phyloP scores from a whole-genome alignment of 2,888 invertebrate species.

The Anthrax anthrax region DNA sequence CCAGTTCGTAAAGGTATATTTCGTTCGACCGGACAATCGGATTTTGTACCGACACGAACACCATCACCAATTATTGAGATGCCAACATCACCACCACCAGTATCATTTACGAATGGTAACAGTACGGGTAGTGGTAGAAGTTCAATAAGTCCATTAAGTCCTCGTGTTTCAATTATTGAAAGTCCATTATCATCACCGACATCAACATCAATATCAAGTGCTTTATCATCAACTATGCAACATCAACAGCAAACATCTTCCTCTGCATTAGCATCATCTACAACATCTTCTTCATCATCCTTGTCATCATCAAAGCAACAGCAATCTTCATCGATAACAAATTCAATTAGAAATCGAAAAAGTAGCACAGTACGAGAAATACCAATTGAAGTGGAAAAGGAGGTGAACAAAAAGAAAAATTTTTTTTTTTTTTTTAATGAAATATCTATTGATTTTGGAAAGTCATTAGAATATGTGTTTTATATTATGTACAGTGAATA shows the following conservation, averaged over 20 bases:
- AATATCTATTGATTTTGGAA: too few relatives aligned
- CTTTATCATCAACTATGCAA: slow-evolving; percentile 18
- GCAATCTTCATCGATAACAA: slow-evolving; percentile 8
- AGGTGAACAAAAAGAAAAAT: slow-evolving; percentile 18
- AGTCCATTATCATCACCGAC: slow-evolving; percentile 21
- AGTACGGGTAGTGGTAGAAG: slow-evolving; percentile 7
- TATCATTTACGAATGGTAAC: slow-evolving; percentile 8
- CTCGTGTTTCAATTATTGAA: slow-evolving; percentile 19
- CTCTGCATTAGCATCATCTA: slow-evolving; percentile 12
- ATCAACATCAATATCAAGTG: slow-evolving; percentile 18
- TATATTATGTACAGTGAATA: too few relatives aligned
- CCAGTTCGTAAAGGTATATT: slow-evolving; percentile 49
- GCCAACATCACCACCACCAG: slow-evolving; percentile 30
- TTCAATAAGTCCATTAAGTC: slow-evolving; percentile 16
- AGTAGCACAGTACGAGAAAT: slow-evolving; percentile 27
- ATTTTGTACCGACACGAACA: slow-evolving; percentile 30
- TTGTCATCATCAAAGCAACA: slow-evolving; percentile 4
- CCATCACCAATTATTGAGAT: slow-evolving; percentile 35
- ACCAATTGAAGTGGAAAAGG: slow-evolving; percentile 32
- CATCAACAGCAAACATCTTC: too few relatives aligned
- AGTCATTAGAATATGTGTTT: too few relatives aligned
- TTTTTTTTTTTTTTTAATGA: too few relatives aligned
- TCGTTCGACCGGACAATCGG: slow-evolving; percentile 35
- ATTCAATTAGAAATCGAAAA: slow-evolving; percentile 15
- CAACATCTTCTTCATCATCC: not conserved